A percentile compares a stretch with the other conserved stretches of the same genome.
phyloP scores from a whole-genome alignment of 1,140 invertebrate species.

The Nasonia giraulti region DNA sequence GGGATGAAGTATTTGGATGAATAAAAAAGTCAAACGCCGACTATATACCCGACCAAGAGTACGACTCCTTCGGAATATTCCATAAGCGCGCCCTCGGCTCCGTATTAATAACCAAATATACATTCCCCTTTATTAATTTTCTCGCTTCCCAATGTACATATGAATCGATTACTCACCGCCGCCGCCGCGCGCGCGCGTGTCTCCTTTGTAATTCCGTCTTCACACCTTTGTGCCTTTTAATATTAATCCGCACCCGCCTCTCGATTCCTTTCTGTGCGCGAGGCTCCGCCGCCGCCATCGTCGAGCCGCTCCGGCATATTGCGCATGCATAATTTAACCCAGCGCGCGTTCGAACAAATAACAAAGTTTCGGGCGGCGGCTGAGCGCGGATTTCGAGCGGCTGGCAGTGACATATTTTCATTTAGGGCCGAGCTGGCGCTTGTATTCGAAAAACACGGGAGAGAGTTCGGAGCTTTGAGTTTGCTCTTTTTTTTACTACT shows the following conservation, averaged over 20 bases:
- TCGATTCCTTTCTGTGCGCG: conserved; percentile 4
- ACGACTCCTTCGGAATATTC: neutral
- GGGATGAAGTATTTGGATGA: neutral
- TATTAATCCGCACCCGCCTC: conserved; percentile 58
- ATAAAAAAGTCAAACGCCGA: neutral
- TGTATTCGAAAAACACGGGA: neutral
- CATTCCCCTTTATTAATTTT: conserved; percentile 22
- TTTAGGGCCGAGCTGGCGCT: conserved; percentile 54
- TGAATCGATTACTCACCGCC: neutral
- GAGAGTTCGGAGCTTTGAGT: neutral
- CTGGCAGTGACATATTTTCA: conserved; percentile 71
- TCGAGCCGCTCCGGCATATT: conserved; percentile 64
- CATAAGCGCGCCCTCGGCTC: neutral
- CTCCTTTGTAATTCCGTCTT: conserved; percentile 47
- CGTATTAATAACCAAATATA: neutral
- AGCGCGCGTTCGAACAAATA: conserved; percentile 67
- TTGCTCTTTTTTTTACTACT: conserved; percentile 1
- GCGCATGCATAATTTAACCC: conserved; percentile 74
- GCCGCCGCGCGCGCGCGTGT: neutral
- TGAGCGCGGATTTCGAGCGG: conserved; percentile 63
- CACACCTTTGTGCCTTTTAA: conserved; percentile 56
- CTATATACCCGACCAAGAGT: neutral
- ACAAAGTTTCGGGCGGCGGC: conserved; percentile 66
- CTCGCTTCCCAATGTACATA: conserved; percentile 9
- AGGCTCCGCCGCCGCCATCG: neutral